Percentiles rank a stretch among this genome's conserved stretches.
Evolutionary conservation across 2,113 vertebrate genomes (phyloP).

Genomic region (Aleadryas rufinucha): DNA sequence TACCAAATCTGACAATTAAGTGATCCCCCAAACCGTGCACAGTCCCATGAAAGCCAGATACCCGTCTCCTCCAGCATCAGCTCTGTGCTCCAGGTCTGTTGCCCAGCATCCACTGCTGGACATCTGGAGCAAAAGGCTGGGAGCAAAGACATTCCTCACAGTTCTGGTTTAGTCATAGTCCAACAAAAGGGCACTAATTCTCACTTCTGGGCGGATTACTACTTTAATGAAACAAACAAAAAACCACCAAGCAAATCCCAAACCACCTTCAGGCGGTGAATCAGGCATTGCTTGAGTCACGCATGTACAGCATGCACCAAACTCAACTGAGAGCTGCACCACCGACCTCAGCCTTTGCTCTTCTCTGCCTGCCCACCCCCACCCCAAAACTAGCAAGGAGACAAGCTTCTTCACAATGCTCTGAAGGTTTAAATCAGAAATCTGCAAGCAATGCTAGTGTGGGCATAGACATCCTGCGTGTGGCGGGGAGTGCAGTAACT

Average conservation of each 20-base stretch:
- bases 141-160: not conserved
- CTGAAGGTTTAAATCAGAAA: not conserved
- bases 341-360: not conserved
- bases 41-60: not conserved
- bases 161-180: not conserved
- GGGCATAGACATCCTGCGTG: not conserved
- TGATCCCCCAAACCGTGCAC: fast-evolving
- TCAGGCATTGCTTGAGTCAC: not conserved
- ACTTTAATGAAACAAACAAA: not conserved
- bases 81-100: fast-evolving
- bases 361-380: not conserved
- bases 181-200: not conserved
- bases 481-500: not conserved
- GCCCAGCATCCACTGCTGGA: fast-evolving
- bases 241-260: not conserved
- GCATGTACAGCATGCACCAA: fast-evolving
- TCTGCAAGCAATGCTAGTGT: not conserved
- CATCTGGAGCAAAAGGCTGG: not conserved
- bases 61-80: fast-evolving
- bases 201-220: not conserved
- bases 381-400: not conserved
- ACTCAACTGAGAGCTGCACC: not conserved
- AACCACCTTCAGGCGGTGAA: not conserved
- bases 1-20: fast-evolving
- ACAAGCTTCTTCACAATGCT: not conserved